A percentile compares a stretch with the other conserved stretches of the same genome.
Conservation (phyloP, 2,797 vertebrate genomes). For the Alauda arvensis region DNA sequence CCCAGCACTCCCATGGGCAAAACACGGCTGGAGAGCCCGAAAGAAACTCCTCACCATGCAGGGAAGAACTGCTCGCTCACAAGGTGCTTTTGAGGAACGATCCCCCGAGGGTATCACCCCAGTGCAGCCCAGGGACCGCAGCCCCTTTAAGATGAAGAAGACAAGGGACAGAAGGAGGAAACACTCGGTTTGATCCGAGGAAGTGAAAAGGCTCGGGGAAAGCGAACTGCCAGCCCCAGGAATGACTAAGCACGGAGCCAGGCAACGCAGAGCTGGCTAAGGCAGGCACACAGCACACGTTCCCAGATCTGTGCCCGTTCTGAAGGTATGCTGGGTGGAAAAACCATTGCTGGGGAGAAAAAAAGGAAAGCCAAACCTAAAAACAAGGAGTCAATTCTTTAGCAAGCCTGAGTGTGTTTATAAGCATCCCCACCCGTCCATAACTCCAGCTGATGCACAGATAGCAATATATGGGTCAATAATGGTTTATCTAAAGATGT, state of each 20-base stretch:
- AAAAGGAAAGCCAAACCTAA: not conserved
- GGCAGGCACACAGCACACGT: not conserved
- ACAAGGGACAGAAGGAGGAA: not conserved
- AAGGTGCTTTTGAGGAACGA: not conserved
- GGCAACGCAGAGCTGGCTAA: not conserved
- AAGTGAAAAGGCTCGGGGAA: not conserved
- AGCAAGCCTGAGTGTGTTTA: not conserved
- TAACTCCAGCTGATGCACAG: not conserved
- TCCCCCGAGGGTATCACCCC: not conserved
- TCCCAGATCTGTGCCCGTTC: not conserved
- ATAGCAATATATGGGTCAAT: slow-evolving; percentile 7
- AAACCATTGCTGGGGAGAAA: not conserved
- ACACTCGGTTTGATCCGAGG: not conserved
- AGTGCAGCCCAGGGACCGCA: not conserved
- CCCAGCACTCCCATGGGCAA: not conserved
- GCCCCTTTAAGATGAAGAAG: not conserved
- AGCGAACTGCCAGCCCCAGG: not conserved
- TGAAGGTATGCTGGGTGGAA: not conserved
- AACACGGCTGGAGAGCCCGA: not conserved
- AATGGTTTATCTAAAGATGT: not conserved
- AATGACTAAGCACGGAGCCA: slow-evolving; percentile 31
- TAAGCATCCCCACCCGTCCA: fast-evolving
- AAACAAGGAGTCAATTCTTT: not conserved
- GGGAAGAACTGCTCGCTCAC: not conserved
- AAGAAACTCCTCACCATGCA: not conserved